A percentile compares a stretch with the other conserved stretches of the same genome.
Evolutionary conservation across 1,140 invertebrate genomes (phyloP).

Genomic region (Potamilus streckersoni): DNA sequence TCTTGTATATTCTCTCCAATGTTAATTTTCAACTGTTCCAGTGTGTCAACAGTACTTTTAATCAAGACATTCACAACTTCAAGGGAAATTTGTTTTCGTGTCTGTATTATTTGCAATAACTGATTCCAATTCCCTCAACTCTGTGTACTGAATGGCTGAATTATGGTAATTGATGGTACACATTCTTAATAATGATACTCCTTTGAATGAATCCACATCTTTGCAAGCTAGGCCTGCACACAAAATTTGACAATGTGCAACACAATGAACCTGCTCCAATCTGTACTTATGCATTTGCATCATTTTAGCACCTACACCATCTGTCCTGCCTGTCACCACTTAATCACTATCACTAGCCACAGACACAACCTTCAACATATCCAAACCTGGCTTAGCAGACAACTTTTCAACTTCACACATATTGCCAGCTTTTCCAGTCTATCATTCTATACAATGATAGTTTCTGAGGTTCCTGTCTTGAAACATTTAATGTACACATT

Average conservation of each 20-base stretch:
- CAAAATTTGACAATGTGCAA: constrained; percentile 4
- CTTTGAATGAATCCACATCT: not conserved
- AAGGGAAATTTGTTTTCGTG: constrained; percentile 2
- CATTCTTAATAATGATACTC: constrained; percentile 20
- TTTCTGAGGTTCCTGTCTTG: constrained; percentile 2
- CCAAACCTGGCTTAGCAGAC: not conserved
- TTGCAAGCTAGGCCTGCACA: constrained; percentile 15
- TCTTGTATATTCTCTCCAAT: no score
- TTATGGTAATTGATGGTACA: constrained; percentile 18
- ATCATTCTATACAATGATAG: constrained; percentile 1
- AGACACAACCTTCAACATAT: constrained; percentile 2
- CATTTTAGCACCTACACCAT: constrained; percentile 7
- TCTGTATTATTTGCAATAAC: constrained; percentile 7
- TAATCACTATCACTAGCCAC: constrained; percentile 16
- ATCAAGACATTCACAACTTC: no score
- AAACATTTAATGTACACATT: constrained; percentile 22
- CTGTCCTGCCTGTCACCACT: constrained; percentile 2
- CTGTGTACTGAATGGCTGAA: constrained; percentile 21
- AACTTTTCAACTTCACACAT: no score
- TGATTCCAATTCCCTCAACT: constrained; percentile 10
- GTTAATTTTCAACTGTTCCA: no score
- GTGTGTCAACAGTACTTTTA: no score
- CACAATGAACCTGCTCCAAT: constrained; percentile 22
- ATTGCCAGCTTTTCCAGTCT: not conserved
- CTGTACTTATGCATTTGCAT: not conserved